Conservation (phyloP, 2,113 vertebrate genomes). For the Antennarius striatus region DNA sequence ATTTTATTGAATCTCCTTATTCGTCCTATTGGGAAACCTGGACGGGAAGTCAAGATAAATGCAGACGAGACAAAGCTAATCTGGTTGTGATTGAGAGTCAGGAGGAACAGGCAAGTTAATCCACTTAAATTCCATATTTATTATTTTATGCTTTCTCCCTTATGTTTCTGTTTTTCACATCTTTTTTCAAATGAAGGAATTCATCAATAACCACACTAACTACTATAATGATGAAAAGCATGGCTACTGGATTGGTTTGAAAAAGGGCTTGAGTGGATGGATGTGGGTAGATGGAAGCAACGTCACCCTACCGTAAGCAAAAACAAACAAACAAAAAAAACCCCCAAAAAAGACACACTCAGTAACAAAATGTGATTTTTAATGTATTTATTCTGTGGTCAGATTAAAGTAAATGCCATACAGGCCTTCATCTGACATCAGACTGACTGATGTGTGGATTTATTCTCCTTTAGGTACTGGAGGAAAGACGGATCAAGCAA, state of each 20-base stretch:
- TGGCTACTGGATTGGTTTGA: conserved; percentile 67
- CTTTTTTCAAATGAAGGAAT: conserved; percentile 35
- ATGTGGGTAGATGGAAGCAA: conserved; percentile 50
- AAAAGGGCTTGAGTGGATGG: neutral
- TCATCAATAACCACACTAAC: conserved; percentile 43
- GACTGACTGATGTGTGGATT: neutral
- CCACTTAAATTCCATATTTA: no score
- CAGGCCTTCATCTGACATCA: no score
- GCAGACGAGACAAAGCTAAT: neutral
- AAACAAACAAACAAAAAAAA: no score
- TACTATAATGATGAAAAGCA: rapidly evolving
- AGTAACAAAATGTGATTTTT: neutral
- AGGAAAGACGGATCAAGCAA: rapidly evolving
- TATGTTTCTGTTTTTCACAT: neutral
- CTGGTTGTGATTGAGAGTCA: conserved; percentile 49
- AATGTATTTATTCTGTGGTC: no score
- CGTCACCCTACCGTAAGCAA: conserved; percentile 26
- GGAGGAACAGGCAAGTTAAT: conserved; percentile 52
- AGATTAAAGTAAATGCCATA: no score
- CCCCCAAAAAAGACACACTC: neutral
- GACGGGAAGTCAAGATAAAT: neutral
- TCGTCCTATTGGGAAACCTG: rapidly evolving
- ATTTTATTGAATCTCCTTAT: rapidly evolving
- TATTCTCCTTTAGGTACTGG: conserved; percentile 46
- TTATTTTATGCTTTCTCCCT: neutral